Base-by-base conservation (phyloP, 2,888 invertebrate species). In the Nebria salina region DNA sequence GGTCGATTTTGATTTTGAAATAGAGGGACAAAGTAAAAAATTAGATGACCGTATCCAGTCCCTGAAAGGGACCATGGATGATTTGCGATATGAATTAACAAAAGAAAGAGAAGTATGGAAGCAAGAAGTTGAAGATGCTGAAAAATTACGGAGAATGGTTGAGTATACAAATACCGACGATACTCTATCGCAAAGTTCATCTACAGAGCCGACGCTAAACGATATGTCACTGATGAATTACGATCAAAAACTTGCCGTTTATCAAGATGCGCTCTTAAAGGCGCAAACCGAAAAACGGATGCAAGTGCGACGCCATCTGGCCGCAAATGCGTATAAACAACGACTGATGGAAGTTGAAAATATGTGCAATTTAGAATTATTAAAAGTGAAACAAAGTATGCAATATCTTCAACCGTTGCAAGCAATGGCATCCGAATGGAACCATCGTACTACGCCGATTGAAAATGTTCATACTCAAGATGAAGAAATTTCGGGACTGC, bases 301-400 rank as follows among this genome's bases (percentile, higher is more conserved):
- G 54, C 86, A 85, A 64, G 82, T 87, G 41, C 85, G 87, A 76
- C 87, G 87, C 76, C 87, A 87, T 82, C 82, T 88, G 54, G 86
- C 88, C 9, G 87, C 88, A 6, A 87, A 87, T 43, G 88, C 88
- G 74, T 90, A 89, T 81, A 87, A 86, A 82, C 85, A 87, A 8
- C 86, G 87, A 82, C 82, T 90, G 34, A 81, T 87, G 13, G 89
- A 90, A 83, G 87, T 89, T 3, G 89, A 90, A 83, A 88, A 87
- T 74, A 86, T 90, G 85, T 89, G 89, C 80, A 88, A 89, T 83
- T 84, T 88, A 81, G 89, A 90, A 83, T 83, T 90, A 72, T 84
- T 87, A 54, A 86, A 87, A 75, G 88, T 90, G 20, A 87, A 86
- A 76, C 87, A 88, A 82, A 89, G 85, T 80, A 87, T 89, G 0